Evolutionary conservation across 1,140 invertebrate species (phyloP).

Genomic region (Drosophila lacertosa): DNA sequence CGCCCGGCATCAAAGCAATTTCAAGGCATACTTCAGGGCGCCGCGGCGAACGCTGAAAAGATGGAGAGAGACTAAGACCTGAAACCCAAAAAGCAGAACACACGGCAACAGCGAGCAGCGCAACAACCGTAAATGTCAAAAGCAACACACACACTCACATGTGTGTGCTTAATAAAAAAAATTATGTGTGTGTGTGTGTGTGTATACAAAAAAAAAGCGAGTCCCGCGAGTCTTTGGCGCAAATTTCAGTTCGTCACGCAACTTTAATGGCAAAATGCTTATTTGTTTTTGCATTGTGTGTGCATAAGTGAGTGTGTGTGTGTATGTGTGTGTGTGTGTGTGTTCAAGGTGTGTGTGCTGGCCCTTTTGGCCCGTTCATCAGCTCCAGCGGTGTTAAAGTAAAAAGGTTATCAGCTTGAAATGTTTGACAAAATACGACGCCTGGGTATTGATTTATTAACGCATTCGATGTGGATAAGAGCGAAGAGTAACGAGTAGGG

Average conservation of each 20-base stretch:
- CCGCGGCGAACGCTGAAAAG: conserved; percentile 17
- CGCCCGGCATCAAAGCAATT: conserved; percentile 69
- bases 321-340: conserved; percentile 1
- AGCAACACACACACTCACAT: conserved; percentile 25
- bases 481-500: conserved; percentile 1
- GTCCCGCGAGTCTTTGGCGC: conserved; percentile 76
- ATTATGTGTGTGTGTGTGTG: conserved; percentile 1
- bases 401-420: conserved; percentile 79
- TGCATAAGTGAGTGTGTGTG: conserved; percentile 5
- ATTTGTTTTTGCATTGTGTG: conserved; percentile 61
- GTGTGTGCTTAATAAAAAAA: no score
- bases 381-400: conserved; percentile 50
- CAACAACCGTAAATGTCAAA: conserved; percentile 69
- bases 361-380: conserved; percentile 41
- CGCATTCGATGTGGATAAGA: conserved; percentile 21
- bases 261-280: conserved; percentile 79
- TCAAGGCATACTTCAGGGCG: conserved; percentile 73
- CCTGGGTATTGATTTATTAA: conserved; percentile 77
- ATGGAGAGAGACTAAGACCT: conserved; percentile 11
- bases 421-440: conserved; percentile 74
- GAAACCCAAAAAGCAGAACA: conserved; percentile 29
- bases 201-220: conserved; percentile 24
- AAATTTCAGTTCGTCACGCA: conserved; percentile 82
- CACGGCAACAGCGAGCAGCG: conserved; percentile 28
- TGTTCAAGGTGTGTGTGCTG: conserved; percentile 25